A percentile compares a stretch with the other conserved stretches of the same genome.
Evolutionary conservation across 2,888 invertebrate species (phyloP).

Genomic region (Malthinus seriepunctatus): DNA sequence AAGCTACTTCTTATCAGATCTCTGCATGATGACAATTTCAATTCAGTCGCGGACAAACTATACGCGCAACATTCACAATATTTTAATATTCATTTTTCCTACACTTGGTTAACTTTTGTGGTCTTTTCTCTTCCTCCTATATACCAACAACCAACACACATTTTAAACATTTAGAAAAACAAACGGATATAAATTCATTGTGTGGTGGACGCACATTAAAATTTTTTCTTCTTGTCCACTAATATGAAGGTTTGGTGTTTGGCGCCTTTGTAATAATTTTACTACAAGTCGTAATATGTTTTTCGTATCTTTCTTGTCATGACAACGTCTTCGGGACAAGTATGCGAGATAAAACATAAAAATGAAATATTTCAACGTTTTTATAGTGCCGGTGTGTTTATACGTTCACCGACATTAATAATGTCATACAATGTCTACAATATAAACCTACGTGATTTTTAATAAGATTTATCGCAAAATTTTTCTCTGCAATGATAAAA

Average conservation of each 20-base stretch:
- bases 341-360: constrained; percentile 49
- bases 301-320: constrained; percentile 46
- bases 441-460: constrained; percentile 5
- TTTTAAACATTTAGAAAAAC: constrained; percentile 12
- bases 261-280: constrained; percentile 51
- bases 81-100: constrained; percentile 13
- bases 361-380: constrained; percentile 45
- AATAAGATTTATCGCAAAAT: constrained; percentile 6
- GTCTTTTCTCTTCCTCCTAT: not conserved
- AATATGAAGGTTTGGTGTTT: constrained; percentile 47
- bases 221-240: constrained; percentile 39
- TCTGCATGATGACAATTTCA: constrained; percentile 56
- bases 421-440: constrained; percentile 18
- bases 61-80: constrained; percentile 25
- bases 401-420: constrained; percentile 28
- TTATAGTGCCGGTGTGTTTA: constrained; percentile 30
- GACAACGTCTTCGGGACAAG: constrained; percentile 44
- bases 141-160: too few species aligned
- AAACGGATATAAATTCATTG: constrained; percentile 5
- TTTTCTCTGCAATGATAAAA: constrained; percentile 4
- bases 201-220: constrained; percentile 31
- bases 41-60: constrained; percentile 45
- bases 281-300: constrained; percentile 47
- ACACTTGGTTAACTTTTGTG: not conserved
- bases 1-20: constrained; percentile 55